phyloP scores from a whole-genome alignment of 2,797 vertebrate species.

The Gymnoscopelus microlampas region DNA sequence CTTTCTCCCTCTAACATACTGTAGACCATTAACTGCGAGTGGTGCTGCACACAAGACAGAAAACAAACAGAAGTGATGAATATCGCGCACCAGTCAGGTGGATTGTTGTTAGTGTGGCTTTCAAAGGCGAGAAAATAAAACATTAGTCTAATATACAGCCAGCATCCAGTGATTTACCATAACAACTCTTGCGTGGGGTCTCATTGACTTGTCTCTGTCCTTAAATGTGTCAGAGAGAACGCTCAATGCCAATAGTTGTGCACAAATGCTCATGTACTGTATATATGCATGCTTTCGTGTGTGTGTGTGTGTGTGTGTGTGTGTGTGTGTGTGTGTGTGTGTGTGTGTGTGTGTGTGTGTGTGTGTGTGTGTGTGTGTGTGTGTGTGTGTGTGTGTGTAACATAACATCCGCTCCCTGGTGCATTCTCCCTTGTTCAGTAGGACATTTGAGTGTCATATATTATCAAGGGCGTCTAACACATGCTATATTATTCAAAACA shows the following conservation, averaged over 20 bases:
- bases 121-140: background rate
- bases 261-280: no score
- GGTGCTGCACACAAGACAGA: conserved; percentile 5
- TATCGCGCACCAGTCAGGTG: conserved; percentile 3
- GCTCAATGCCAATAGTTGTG: no score
- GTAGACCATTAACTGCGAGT: conserved; percentile 15
- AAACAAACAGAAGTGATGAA: background rate
- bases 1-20: conserved; percentile 12
- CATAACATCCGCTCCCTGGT: no score
- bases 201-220: background rate
- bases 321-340: background rate
- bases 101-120: background rate
- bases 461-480: background rate
- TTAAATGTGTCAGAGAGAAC: no score
- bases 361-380: no score
- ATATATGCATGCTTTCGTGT: background rate
- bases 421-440: background rate
- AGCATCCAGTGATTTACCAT: background rate
- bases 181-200: background rate
- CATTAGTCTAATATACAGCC: background rate
- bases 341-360: background rate
- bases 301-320: background rate
- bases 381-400: no score
- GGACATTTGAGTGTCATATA: background rate
- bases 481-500: no score